A percentile compares a stretch with the other conserved stretches of the same genome.
Conservation (phyloP, 37 sponge, comb jelly and placozoan species). For the Chondrilla cf. caribensis region DNA sequence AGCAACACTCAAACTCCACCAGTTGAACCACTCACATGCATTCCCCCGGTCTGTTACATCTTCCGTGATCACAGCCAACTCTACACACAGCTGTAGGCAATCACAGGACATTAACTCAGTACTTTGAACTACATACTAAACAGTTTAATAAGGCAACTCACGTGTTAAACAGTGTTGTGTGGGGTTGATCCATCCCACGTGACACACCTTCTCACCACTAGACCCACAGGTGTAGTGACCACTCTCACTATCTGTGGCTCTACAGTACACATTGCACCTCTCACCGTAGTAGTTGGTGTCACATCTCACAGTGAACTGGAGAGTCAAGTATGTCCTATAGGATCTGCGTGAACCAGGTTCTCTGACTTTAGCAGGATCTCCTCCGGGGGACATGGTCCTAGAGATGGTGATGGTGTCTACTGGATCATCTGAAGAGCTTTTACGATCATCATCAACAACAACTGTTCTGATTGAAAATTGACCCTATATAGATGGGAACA, state of each 20-base stretch:
- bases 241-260: not conserved
- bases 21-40: not conserved
- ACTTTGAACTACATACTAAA: not conserved
- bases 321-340: not conserved
- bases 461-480: conserved; percentile 17
- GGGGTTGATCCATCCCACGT: conserved; percentile 22
- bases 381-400: not conserved
- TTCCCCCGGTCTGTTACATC: not conserved
- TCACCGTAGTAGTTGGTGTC: conserved; percentile 47
- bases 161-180: conserved; percentile 33
- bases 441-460: not conserved
- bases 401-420: conserved; percentile 23
- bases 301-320: conserved; percentile 15
- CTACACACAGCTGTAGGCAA: too few relatives aligned
- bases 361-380: not conserved
- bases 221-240: conserved; percentile 51
- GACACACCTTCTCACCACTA: conserved; percentile 42
- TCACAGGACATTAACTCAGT: not conserved
- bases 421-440: conserved; percentile 9
- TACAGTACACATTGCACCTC: conserved; percentile 36
- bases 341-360: not conserved
- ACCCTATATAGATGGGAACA: conserved; percentile 48
- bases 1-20: too few relatives aligned
- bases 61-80: too few relatives aligned
- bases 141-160: conserved; percentile 16